Evolutionary conservation across 2,888 invertebrate species (phyloP), one percentile per base, ranked within the genome.

Genomic region (Digitonthophagus gazella): DNA sequence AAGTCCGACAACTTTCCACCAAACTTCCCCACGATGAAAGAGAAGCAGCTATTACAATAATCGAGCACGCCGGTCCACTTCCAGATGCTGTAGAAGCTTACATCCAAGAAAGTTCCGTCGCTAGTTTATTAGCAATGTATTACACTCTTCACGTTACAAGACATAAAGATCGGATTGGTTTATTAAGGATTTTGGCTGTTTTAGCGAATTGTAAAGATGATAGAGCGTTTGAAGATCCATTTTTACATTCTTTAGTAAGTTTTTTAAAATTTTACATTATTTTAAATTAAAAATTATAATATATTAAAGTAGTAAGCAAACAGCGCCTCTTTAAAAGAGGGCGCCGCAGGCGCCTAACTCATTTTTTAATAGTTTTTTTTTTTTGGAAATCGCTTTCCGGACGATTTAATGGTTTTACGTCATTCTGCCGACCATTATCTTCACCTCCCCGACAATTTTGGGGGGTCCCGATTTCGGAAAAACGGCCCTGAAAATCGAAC

Each of bases 11-110:
- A 70, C 84, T 97, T 28, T 93, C 94, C 76, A 88, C 91, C 65
- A 95, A 94, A 83, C 84, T 97, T 58, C 96, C 96, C 5, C 94
- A 94, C 0, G 97, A 97, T 84, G 97, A 97, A 79, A 87, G 96
- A 71, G 95, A 96, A 80, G 93, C 95, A 15, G 96, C 96, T 16
- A 91, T 96, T 67, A 95, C 96, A 1, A 92, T 94, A 66, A 96
- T 96, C 77, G 96, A 96, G 81, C 96, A 96, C 83, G 95, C 96
- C 0, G 95, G 95, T 0, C 94, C 96, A 1, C 92, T 95, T 0
- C 95, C 96, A 0, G 97, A 97, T 83, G 94, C 96, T 2, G 96
- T 96, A 75, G 95, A 95, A 80, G 93, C 94, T 0, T 97, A 95
- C 77, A 92, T 97, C 78, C 91, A 94, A 77, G 93, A 96, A 78